These are phyloP conservation scores for Morelia viridis DNA, from an alignment of 2,797 vertebrate species.

Conservation along the genomic window DNA sequence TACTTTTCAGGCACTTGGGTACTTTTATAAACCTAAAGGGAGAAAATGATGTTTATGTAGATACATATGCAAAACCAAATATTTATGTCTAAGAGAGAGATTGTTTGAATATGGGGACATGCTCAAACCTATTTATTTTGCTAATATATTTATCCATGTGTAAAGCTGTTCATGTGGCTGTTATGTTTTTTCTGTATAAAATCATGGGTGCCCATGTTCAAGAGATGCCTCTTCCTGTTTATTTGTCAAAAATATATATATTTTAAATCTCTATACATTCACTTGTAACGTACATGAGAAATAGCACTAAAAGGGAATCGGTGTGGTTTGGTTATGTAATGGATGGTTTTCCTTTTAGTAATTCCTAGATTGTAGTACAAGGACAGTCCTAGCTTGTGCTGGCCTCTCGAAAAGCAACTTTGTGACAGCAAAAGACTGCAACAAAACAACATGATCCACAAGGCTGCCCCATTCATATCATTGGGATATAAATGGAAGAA, in stretches of 20 bases:
- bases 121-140: slow-evolving; percentile 99
- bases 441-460: not conserved
- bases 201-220: slow-evolving; percentile 67
- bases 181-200: slow-evolving; percentile 70
- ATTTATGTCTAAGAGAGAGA: slow-evolving; percentile 92
- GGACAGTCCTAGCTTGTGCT: not conserved
- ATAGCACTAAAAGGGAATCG: not conserved
- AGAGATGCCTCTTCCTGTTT: slow-evolving; percentile 79
- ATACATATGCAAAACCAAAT: slow-evolving; percentile 70
- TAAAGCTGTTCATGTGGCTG: slow-evolving; percentile 73
- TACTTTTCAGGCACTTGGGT: slow-evolving; percentile 47
- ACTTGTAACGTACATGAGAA: not conserved
- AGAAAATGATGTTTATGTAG: slow-evolving; percentile 53
- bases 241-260: slow-evolving; percentile 86
- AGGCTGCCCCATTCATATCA: not conserved
- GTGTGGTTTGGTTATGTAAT: not conserved
- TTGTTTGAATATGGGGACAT: slow-evolving; percentile 92
- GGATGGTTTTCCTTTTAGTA: too few relatives aligned
- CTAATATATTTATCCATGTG: slow-evolving; percentile 99
- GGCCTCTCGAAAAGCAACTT: not conserved
- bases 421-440: not conserved
- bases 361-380: not conserved
- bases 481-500: too few relatives aligned
- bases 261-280: slow-evolving; percentile 69
- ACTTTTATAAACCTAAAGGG: slow-evolving; percentile 55